These are phyloP conservation scores for Mesorhabditis sp. DNA, from an alignment of 2,888 invertebrate genomes.

Conservation along the genomic window DNA sequence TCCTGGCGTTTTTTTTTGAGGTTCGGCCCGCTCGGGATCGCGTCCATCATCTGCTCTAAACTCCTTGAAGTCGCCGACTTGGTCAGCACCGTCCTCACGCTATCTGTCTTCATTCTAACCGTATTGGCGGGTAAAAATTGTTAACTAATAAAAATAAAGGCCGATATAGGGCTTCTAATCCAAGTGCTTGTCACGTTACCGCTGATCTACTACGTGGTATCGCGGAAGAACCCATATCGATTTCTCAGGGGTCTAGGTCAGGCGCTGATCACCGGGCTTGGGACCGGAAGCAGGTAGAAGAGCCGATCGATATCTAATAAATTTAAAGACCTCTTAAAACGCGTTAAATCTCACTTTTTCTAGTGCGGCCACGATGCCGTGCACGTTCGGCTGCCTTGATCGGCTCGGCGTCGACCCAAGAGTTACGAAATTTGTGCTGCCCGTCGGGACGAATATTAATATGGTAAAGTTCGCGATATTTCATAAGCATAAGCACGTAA, in stretches of 20 bases:
- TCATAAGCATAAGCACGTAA: no score
- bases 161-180: slow-evolving; percentile 62
- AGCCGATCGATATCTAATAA: not conserved
- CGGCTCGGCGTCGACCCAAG: slow-evolving; percentile 67
- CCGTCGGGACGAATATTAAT: slow-evolving; percentile 67
- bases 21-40: slow-evolving; percentile 71
- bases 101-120: not conserved
- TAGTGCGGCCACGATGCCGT: slow-evolving; percentile 68
- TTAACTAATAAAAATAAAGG: slow-evolving; percentile 17
- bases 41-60: slow-evolving; percentile 69
- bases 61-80: slow-evolving; percentile 65
- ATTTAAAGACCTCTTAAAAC: not conserved
- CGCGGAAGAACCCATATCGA: slow-evolving; percentile 49
- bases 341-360: not conserved
- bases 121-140: not conserved
- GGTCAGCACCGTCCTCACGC: not conserved
- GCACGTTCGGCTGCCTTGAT: slow-evolving; percentile 69
- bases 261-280: slow-evolving; percentile 69
- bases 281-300: slow-evolving; percentile 67
- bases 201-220: slow-evolving; percentile 65
- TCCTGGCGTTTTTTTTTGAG: slow-evolving; percentile 55
- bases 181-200: slow-evolving; percentile 67
- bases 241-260: slow-evolving; percentile 65
- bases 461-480: slow-evolving; percentile 67
- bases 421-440: slow-evolving; percentile 67